Evolutionary conservation across 1,140 invertebrate species (phyloP), one percentile per base, ranked within the genome.

Genomic region (Hylyphantes graminicola): DNA sequence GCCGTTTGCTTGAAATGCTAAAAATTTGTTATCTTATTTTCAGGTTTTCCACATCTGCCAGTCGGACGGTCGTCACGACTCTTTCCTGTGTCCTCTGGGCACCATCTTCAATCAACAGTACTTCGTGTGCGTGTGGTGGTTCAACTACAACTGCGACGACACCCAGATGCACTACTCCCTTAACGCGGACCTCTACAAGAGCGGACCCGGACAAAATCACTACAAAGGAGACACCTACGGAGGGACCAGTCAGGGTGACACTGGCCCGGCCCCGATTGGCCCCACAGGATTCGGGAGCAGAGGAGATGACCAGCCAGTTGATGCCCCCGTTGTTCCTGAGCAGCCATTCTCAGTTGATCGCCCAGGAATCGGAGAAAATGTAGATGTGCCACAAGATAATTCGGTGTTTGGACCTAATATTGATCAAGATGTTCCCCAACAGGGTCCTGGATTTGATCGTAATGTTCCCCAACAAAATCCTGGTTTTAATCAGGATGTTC

Each of bases 101-200:
- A 91, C 90, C 15, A 80, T 90, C 35, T 90, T 90, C 86, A 90
- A 89, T 83, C 90, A 90, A 85, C 87, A 88, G 65, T 87, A 88
- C 55, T 90, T 91, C 77, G 88, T 90, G 11, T 90, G 90, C 73
- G 89, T 90, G 74, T 97, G 95, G 95, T 96, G 95, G 95, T 96
- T 96, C 90, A 97, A 96, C 88, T 95, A 96, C 0, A 93, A 96
- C 88, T 96, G 93, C 85, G 92, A 89, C 11, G 87, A 90, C 53
- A 90, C 91, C 7, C 76, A 87, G 93, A 87, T 91, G 91, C 13
- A 92, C 93, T 87, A 94, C 87, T 89, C 88, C 5, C 86, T 91
- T 10, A 91, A 92, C 85, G 90, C 90, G 13, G 88, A 90, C 48
- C 87, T 89, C 10, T 88, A 89, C 53, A 80, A 70, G 51, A 76